A percentile compares a stretch with the other conserved stretches of the same genome.
These are phyloP conservation scores for Rhinopomastus cyanomelas DNA, from an alignment of 2,113 vertebrate genomes.

Conservation along the genomic window DNA sequence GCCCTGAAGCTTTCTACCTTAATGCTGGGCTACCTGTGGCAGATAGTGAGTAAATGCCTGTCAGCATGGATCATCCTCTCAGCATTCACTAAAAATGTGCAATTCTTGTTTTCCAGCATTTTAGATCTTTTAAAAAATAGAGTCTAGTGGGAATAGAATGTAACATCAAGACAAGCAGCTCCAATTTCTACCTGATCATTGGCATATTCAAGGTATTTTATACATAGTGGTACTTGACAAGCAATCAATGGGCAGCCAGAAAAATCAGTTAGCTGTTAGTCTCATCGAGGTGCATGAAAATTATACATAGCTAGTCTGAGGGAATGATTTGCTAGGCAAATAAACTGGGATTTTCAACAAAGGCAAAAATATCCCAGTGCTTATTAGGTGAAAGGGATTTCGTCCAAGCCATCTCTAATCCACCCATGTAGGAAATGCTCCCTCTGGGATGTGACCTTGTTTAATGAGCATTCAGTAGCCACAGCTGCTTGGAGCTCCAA, in stretches of 20 bases:
- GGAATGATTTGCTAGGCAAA: background rate
- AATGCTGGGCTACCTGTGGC: slow-evolving; percentile 55
- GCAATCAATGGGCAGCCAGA: background rate
- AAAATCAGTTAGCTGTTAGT: background rate
- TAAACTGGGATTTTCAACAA: background rate
- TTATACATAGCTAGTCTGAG: background rate
- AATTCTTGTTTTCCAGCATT: background rate
- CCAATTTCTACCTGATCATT: slow-evolving; percentile 21
- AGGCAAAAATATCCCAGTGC: background rate
- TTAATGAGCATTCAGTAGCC: background rate
- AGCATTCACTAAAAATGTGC: background rate
- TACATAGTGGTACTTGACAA: background rate
- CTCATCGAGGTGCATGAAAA: background rate
- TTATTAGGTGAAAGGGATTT: background rate
- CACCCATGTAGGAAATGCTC: background rate
- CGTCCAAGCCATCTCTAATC: background rate
- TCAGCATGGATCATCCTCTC: slow-evolving; percentile 53
- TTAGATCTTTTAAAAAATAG: slow-evolving; percentile 9
- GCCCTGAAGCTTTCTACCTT: slow-evolving; percentile 56
- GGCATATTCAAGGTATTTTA: background rate
- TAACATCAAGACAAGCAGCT: background rate
- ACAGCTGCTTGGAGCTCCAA: background rate
- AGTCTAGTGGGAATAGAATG: background rate
- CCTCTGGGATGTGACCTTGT: background rate
- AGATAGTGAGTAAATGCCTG: slow-evolving; percentile 48